Evolutionary conservation across 1,140 invertebrate species (phyloP).

Genomic region (Campoletis sonorensis): DNA sequence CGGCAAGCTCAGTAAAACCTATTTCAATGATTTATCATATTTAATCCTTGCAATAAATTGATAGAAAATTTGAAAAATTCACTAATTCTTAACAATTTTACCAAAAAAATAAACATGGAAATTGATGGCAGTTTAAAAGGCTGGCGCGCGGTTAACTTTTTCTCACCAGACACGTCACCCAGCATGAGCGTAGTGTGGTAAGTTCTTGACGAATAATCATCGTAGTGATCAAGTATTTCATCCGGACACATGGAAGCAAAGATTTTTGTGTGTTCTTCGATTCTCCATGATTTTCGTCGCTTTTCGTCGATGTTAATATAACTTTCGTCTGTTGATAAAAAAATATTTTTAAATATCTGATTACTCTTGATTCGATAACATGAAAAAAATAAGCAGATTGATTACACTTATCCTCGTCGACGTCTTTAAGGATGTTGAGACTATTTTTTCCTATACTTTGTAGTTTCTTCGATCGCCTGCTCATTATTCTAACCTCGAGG

Average conservation of each 20-base stretch:
- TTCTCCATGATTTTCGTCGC: conserved; percentile 48
- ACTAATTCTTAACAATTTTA: too few species aligned
- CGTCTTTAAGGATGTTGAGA: background rate
- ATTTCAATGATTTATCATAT: too few species aligned
- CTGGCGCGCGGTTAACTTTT: too few species aligned
- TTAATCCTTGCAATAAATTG: background rate
- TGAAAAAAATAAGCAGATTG: background rate
- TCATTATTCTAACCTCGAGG: background rate
- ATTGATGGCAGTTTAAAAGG: too few species aligned
- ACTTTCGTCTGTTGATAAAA: background rate
- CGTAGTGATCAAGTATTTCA: conserved; percentile 79
- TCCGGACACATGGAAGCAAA: conserved; percentile 81
- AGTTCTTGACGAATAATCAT: conserved; percentile 74
- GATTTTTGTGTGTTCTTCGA: conserved; percentile 74
- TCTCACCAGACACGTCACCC: conserved; percentile 79
- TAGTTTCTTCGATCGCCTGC: background rate
- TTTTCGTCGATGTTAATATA: background rate
- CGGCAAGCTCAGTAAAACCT: conserved; percentile 82
- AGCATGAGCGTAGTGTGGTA: conserved; percentile 80
- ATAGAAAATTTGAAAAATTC: background rate
- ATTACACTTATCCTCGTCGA: conserved; percentile 4
- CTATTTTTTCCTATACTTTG: background rate
- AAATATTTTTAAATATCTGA: background rate
- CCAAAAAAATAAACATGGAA: too few species aligned
- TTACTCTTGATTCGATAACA: background rate